Conservation (phyloP, 2,113 vertebrate genomes). For the Nasalis larvatus region DNA sequence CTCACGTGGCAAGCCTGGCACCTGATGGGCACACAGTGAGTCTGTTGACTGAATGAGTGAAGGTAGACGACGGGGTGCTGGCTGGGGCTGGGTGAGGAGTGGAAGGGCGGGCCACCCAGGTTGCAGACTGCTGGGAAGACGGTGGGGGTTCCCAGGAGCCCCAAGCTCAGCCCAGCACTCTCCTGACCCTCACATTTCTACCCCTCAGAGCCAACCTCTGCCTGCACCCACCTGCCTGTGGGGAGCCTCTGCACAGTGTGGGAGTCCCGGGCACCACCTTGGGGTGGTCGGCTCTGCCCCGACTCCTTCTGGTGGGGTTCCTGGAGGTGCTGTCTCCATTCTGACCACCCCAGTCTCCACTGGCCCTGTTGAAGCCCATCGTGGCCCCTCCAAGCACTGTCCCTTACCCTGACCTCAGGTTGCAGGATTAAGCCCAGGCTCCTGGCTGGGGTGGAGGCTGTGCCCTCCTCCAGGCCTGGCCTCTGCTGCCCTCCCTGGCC, state of each 20-base stretch:
- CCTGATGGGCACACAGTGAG: rapidly evolving
- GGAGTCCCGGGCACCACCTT: rapidly evolving
- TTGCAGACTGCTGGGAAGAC: neutral
- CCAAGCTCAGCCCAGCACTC: neutral
- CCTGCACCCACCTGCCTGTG: rapidly evolving
- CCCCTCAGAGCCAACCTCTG: neutral
- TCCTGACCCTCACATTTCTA: no score
- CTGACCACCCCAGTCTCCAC: neutral
- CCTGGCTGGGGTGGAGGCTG: neutral
- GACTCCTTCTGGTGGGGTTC: no score
- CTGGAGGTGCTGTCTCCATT: no score
- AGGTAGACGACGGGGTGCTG: rapidly evolving
- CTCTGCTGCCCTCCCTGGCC: rapidly evolving
- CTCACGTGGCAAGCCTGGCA: rapidly evolving
- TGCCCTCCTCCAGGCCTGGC: neutral
- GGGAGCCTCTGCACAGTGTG: rapidly evolving
- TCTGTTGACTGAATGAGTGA: neutral
- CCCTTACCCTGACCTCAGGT: neutral
- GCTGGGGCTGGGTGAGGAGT: neutral
- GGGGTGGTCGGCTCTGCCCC: neutral
- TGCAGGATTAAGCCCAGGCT: neutral
- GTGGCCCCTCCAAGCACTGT: neutral
- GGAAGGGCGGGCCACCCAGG: no score
- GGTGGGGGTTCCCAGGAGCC: neutral
- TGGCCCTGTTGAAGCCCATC: neutral